These are phyloP conservation scores for Eremophila alpestris DNA, from an alignment of 2,797 vertebrate genomes.

Conservation along the genomic window DNA sequence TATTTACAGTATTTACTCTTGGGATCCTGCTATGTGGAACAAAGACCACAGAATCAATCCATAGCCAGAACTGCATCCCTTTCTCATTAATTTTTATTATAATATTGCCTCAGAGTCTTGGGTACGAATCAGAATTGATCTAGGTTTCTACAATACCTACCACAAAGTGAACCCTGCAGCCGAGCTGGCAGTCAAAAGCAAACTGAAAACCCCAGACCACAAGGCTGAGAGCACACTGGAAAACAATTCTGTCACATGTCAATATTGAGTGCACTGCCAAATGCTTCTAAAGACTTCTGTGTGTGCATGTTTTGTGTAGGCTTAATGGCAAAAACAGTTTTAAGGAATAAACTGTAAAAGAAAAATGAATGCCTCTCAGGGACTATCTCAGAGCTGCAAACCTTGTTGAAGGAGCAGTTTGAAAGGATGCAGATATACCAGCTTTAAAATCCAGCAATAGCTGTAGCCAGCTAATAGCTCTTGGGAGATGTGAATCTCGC, in stretches of 20 bases:
- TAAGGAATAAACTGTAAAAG: background rate
- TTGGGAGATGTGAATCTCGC: background rate
- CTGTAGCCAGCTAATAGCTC: background rate
- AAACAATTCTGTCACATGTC: background rate
- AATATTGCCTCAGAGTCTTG: background rate
- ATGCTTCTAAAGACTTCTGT: background rate
- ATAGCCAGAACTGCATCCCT: background rate
- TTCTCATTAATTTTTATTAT: conserved; percentile 1
- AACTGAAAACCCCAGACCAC: background rate
- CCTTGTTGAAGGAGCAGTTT: background rate
- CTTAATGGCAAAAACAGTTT: background rate
- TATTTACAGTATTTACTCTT: background rate
- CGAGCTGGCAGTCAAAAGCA: background rate
- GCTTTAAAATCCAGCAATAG: background rate
- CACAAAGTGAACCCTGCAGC: background rate
- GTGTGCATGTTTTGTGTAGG: rapidly evolving
- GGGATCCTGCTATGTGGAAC: background rate
- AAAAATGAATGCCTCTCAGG: background rate
- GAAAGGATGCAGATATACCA: background rate
- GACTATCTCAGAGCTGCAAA: background rate
- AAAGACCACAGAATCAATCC: conserved; percentile 7
- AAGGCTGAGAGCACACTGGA: background rate
- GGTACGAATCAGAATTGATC: background rate
- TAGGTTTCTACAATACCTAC: background rate
- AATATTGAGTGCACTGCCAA: background rate